These are phyloP conservation scores for Miniopterus natalensis DNA, from an alignment of 2,113 vertebrate genomes.

Conservation along the genomic window DNA sequence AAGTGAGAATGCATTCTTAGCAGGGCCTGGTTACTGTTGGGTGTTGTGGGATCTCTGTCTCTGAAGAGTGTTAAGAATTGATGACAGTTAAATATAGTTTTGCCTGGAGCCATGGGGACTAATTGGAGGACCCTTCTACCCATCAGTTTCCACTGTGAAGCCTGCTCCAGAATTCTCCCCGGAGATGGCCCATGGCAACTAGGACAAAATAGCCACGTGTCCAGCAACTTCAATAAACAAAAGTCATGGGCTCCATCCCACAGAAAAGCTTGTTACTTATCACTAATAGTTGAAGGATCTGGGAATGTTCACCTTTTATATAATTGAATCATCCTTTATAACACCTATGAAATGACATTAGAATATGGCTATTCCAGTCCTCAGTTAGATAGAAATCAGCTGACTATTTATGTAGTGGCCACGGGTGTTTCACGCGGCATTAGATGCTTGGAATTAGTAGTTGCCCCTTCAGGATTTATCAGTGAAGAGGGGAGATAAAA, in stretches of 20 bases:
- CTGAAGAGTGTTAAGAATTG: slow-evolving; percentile 79
- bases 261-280: slow-evolving; percentile 61
- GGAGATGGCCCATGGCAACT: slow-evolving; percentile 74
- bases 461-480: slow-evolving; percentile 10
- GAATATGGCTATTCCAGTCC: background rate
- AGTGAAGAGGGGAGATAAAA: slow-evolving; percentile 10
- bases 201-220: slow-evolving; percentile 44
- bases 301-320: background rate
- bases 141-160: slow-evolving; percentile 67
- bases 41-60: slow-evolving; percentile 53
- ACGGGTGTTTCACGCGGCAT: background rate
- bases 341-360: background rate
- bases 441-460: background rate
- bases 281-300: slow-evolving; percentile 20
- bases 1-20: slow-evolving; percentile 51
- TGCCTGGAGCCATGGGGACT: slow-evolving; percentile 76
- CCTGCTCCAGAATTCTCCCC: slow-evolving; percentile 70
- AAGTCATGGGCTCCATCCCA: slow-evolving; percentile 50
- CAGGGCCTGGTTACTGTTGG: slow-evolving; percentile 2
- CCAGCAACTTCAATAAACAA: slow-evolving; percentile 69
- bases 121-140: slow-evolving; percentile 80
- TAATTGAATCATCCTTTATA: slow-evolving; percentile 9
- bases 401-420: background rate
- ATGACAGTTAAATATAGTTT: slow-evolving; percentile 76
- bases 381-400: slow-evolving; percentile 31